Conservation (phyloP, 2,888 invertebrate species). For the Parochlus steinenii region DNA sequence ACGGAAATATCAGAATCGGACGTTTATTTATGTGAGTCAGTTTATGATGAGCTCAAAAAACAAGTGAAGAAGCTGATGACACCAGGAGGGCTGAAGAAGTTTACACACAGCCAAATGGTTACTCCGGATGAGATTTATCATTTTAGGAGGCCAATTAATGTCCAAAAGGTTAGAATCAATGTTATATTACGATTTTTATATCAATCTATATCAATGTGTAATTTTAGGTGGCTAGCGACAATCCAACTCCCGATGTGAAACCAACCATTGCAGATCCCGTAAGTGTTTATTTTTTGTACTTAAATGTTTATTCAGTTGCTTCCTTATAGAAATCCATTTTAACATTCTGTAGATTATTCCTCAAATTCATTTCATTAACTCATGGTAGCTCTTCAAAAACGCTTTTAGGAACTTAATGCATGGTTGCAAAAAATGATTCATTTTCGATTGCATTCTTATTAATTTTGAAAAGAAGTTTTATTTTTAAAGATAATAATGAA, state of each 20-base stretch:
- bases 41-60: constrained; percentile 77
- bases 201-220: too few species aligned
- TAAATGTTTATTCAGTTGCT: too few species aligned
- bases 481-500: too few species aligned
- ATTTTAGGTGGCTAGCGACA: too few species aligned
- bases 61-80: constrained; percentile 52
- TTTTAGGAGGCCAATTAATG: constrained; percentile 53
- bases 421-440: too few species aligned
- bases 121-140: constrained; percentile 86
- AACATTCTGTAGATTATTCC: too few species aligned
- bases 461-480: too few species aligned
- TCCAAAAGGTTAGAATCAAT: constrained; percentile 37
- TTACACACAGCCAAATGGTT: constrained; percentile 62
- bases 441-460: too few species aligned
- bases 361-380: too few species aligned
- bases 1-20: constrained; percentile 89
- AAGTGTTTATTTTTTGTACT: constrained; percentile 2
- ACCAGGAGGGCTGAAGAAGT: constrained; percentile 58
- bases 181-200: constrained; percentile 9
- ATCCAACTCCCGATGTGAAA: constrained; percentile 4
- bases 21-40: constrained; percentile 80
- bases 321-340: too few species aligned
- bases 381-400: too few species aligned
- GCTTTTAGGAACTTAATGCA: too few species aligned
- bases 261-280: neutral